Percentiles rank a stretch among this genome's conserved stretches.
phyloP scores from a whole-genome alignment of 2,888 invertebrate genomes.

The Eupeodes luniger region DNA sequence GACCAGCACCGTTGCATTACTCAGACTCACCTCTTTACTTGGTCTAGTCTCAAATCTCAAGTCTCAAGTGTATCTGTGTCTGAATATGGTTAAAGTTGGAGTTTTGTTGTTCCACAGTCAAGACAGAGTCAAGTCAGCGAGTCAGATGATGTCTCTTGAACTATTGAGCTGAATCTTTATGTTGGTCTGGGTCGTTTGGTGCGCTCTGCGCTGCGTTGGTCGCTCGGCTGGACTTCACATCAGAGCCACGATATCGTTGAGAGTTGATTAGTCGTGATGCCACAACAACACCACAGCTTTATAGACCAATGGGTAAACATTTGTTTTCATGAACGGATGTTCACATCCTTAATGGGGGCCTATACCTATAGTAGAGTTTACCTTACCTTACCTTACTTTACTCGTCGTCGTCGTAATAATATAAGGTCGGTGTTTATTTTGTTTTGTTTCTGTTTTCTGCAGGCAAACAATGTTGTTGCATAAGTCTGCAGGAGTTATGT shows the following conservation, averaged over 20 bases:
- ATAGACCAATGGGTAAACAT: slow-evolving; percentile 67
- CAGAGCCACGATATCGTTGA: slow-evolving; percentile 15
- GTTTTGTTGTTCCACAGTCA: neutral
- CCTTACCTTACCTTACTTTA: neutral
- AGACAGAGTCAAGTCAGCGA: neutral
- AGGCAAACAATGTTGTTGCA: slow-evolving; percentile 23
- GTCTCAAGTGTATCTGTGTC: too few relatives aligned
- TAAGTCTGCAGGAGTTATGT: slow-evolving; percentile 65
- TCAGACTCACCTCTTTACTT: slow-evolving; percentile 29
- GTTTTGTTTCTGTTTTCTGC: slow-evolving; percentile 27
- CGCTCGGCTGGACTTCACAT: slow-evolving; percentile 13
- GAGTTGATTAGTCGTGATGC: slow-evolving; percentile 64
- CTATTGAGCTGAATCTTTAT: slow-evolving; percentile 35
- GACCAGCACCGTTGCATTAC: slow-evolving; percentile 68
- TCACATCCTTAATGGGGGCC: slow-evolving; percentile 68
- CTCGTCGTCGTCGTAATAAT: neutral
- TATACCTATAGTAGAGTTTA: slow-evolving; percentile 2
- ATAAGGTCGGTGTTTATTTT: slow-evolving; percentile 2
- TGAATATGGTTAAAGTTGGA: too few relatives aligned
- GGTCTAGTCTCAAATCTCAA: neutral
- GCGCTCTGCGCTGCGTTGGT: neutral
- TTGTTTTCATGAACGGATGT: slow-evolving; percentile 70
- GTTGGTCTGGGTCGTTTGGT: slow-evolving; percentile 2
- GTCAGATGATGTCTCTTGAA: slow-evolving; percentile 26
- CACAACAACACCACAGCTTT: slow-evolving; percentile 31